Conservation (phyloP, 2,797 vertebrate species). For the Varecia variegata region DNA sequence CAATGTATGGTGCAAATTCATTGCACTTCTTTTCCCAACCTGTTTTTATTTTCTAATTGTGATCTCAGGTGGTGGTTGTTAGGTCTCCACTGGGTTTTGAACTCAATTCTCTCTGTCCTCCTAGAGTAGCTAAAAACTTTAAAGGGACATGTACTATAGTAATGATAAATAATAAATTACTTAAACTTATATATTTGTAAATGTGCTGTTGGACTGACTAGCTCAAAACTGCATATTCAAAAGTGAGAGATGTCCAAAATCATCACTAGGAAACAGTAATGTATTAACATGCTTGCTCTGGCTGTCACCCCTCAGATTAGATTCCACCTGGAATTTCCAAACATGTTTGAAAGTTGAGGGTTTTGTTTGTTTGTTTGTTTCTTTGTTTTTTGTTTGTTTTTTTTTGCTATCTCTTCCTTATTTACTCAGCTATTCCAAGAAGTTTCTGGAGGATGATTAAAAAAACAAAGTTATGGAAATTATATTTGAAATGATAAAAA, state of each 20-base stretch:
- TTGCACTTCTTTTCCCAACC: background rate
- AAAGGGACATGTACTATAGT: background rate
- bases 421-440: background rate
- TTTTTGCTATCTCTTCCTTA: background rate
- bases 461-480: background rate
- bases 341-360: background rate
- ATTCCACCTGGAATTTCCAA: background rate
- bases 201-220: background rate
- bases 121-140: background rate
- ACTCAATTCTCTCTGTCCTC: background rate
- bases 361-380: background rate
- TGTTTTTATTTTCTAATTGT: background rate
- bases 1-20: background rate
- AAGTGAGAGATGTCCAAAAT: background rate
- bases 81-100: background rate
- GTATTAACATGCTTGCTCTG: background rate
- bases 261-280: background rate
- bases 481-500: background rate
- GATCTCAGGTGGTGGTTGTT: background rate
- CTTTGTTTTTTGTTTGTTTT: background rate
- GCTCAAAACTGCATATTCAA: background rate
- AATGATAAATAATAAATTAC: background rate
- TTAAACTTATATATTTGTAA: background rate
- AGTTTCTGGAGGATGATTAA: background rate
- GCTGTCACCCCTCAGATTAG: accelerated